Conservation (phyloP, 2,888 invertebrate genomes). For the Aleiodes leptofemur region DNA sequence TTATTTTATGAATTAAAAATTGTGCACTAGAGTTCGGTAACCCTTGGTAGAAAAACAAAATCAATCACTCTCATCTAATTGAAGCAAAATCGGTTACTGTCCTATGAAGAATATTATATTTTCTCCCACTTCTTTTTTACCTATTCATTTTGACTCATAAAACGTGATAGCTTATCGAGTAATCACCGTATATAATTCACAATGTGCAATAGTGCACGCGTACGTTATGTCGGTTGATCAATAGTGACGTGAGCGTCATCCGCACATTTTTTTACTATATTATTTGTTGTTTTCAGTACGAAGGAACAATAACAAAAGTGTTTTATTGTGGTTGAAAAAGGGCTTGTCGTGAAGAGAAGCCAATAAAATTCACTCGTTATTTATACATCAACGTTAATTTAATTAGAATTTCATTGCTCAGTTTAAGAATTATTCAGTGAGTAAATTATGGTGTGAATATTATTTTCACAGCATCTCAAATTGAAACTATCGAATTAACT, state of each 20-base stretch:
- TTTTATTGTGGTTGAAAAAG: neutral
- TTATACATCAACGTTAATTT: too few relatives aligned
- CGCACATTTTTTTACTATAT: neutral
- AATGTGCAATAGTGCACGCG: slow-evolving; percentile 31
- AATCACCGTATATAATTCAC: slow-evolving; percentile 39
- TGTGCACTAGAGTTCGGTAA: slow-evolving; percentile 17
- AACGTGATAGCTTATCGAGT: slow-evolving; percentile 32
- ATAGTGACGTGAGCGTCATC: slow-evolving; percentile 28
- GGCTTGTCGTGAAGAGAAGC: too few relatives aligned
- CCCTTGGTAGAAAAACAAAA: slow-evolving; percentile 10
- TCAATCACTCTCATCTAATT: slow-evolving; percentile 20
- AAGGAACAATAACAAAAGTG: neutral
- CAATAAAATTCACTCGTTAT: too few relatives aligned
- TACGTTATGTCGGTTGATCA: slow-evolving; percentile 28
- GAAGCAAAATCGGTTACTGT: slow-evolving; percentile 16
- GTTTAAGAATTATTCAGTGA: too few relatives aligned
- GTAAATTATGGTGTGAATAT: too few relatives aligned
- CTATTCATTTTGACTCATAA: slow-evolving; percentile 11
- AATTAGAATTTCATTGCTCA: too few relatives aligned
- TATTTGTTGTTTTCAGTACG: slow-evolving; percentile 6
- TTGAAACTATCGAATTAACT: too few relatives aligned
- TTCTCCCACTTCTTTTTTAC: neutral
- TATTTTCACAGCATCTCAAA: too few relatives aligned
- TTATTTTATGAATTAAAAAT: too few relatives aligned
- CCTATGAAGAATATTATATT: too few relatives aligned